phyloP scores from a whole-genome alignment of 1,140 invertebrate species.

The Panagrolaimus sp. region DNA sequence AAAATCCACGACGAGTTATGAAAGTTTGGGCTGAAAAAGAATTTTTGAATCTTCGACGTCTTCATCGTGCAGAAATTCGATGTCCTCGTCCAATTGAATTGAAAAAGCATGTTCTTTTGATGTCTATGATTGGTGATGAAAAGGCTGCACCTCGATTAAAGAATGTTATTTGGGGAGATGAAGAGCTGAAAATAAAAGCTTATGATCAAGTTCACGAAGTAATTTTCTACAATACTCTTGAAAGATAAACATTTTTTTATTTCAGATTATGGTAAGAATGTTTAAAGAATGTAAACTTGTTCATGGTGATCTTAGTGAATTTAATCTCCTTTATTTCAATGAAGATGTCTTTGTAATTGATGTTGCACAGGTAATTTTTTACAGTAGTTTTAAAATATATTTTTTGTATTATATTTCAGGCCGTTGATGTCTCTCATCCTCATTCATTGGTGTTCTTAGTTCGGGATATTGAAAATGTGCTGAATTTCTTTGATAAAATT shows the following conservation, averaged over 20 bases:
- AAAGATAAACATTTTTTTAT: no score
- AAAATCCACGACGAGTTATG: slow-evolving; percentile 74
- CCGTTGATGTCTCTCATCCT: slow-evolving; percentile 73
- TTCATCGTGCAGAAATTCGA: slow-evolving; percentile 64
- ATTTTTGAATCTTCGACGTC: slow-evolving; percentile 76
- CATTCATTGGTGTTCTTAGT: slow-evolving; percentile 74
- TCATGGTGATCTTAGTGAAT: slow-evolving; percentile 86
- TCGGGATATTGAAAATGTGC: slow-evolving; percentile 61
- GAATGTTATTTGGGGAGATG: slow-evolving; percentile 66
- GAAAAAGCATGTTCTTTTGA: slow-evolving; percentile 79
- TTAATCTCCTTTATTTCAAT: slow-evolving; percentile 75
- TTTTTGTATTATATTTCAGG: no score
- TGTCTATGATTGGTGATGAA: slow-evolving; percentile 79
- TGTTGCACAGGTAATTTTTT: slow-evolving; percentile 81
- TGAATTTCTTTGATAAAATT: slow-evolving; percentile 50
- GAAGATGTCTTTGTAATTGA: slow-evolving; percentile 79
- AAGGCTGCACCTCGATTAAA: slow-evolving; percentile 77
- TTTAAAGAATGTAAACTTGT: slow-evolving; percentile 74
- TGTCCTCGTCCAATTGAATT: slow-evolving; percentile 74
- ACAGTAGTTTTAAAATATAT: no score
- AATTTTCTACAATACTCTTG: slow-evolving; percentile 23
- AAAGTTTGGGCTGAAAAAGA: slow-evolving; percentile 89
- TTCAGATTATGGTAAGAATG: slow-evolving; percentile 59
- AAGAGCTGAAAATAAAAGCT: slow-evolving; percentile 61
- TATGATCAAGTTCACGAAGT: slow-evolving; percentile 64